phyloP scores from a whole-genome alignment of 2,888 invertebrate species.

The Calameuta idolon region DNA sequence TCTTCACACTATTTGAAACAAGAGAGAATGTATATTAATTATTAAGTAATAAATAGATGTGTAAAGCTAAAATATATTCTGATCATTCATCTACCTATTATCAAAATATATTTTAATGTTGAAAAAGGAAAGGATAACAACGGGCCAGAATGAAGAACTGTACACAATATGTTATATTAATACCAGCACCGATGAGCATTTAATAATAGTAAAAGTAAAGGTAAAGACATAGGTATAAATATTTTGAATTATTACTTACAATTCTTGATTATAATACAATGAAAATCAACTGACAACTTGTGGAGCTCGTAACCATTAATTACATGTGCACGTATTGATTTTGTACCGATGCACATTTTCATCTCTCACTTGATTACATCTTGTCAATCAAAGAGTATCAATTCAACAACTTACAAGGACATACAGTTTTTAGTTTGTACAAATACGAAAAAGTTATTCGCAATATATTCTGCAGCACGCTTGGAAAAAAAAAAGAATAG shows the following conservation, averaged over 20 bases:
- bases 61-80: background rate
- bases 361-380: background rate
- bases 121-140: background rate
- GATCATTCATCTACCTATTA: background rate
- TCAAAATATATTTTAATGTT: background rate
- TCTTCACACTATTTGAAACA: background rate
- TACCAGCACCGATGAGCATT: conserved; percentile 66
- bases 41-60: conserved; percentile 23
- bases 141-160: background rate
- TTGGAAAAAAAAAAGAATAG: background rate
- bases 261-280: conserved; percentile 44
- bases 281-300: conserved; percentile 26
- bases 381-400: background rate
- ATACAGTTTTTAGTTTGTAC: background rate
- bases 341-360: background rate
- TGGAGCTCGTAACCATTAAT: background rate
- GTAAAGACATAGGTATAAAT: conserved; percentile 50
- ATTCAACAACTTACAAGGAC: background rate
- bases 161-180: conserved; percentile 26
- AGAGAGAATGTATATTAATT: conserved; percentile 10
- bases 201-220: conserved; percentile 55
- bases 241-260: conserved; percentile 50
- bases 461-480: background rate
- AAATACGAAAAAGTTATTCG: background rate
- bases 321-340: background rate